Evolutionary conservation across 2,888 invertebrate species (phyloP), one percentile per base, ranked within the genome.

Genomic region (Achlya flavicornis): DNA sequence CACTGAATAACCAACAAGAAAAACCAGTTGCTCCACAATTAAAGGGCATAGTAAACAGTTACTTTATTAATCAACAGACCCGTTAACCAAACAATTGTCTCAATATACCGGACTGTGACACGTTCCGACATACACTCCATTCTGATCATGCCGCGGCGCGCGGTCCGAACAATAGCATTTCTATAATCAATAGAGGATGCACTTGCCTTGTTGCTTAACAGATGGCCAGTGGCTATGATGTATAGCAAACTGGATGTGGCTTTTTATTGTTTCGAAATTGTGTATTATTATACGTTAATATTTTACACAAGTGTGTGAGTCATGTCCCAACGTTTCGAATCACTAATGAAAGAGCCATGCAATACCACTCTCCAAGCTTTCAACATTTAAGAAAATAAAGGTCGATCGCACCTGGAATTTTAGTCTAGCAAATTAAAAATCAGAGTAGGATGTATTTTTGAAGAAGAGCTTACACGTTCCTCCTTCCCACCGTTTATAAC

Each of bases 61-160:
- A 41, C 2, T 41, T 41, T 41, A 60, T 60, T 41, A 60, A 60
- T 60, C 60, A 41, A n/a, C 12, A 26, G 19, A 58, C 57, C 64
- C 61, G 64, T 61, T 64, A 64, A 43, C 61, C 64, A 72, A 73
- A 75, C 59, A 75, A 73, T 68, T 73, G 69, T 73, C 58, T 75
- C 64, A 35, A 71, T 57, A 67, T 65, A 53, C 53, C 19, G 16
- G 53, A 10, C 10, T 53, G 67, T 62, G 58, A 65, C 60, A 66
- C 35, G 61, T 19, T 53, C 19, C 19, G 53, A 53, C 19, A 19
- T 11, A 8, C 3, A 19, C 48, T 38, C 12, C 14, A 43, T 14
- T 48, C 53, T 3, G 53, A 48, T 48, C 16, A 48, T 14, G 16
- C 16, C 19, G 19, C 10, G 26, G 26, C 26, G 26, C 26, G 26